Conservation (phyloP, 2,113 vertebrate genomes). For the Oreochromis niloticus region DNA sequence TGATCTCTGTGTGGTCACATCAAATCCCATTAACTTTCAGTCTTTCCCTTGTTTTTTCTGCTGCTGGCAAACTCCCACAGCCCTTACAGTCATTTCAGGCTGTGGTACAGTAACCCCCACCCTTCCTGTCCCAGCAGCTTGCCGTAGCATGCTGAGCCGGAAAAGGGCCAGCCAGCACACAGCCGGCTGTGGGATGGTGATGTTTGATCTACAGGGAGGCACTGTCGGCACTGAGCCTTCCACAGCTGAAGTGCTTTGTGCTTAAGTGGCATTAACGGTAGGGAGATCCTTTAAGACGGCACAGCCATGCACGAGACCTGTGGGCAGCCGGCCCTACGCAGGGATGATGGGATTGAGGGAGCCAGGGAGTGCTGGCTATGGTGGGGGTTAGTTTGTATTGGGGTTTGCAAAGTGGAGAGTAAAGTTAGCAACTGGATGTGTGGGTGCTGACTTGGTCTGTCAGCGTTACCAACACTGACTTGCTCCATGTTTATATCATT, state of each 20-base stretch:
- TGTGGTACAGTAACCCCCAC: neutral
- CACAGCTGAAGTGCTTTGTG: slow-evolving; percentile 36
- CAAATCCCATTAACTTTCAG: neutral
- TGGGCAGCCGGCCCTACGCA: slow-evolving; percentile 23
- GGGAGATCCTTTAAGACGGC: slow-evolving; percentile 60
- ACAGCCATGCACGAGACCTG: slow-evolving; percentile 45
- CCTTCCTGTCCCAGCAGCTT: neutral
- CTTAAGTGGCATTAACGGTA: slow-evolving; percentile 58
- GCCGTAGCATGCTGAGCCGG: neutral
- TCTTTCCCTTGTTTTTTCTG: neutral
- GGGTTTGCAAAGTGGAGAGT: neutral
- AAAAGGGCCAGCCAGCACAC: neutral
- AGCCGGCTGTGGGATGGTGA: neutral
- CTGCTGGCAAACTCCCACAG: neutral
- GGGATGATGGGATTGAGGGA: slow-evolving; percentile 35
- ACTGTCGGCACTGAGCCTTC: slow-evolving; percentile 11
- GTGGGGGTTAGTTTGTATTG: neutral
- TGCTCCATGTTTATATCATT: neutral
- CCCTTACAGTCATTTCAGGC: neutral
- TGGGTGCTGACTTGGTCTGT: neutral
- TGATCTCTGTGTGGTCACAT: neutral
- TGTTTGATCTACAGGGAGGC: slow-evolving; percentile 22
- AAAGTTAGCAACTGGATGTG: neutral
- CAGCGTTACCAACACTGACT: neutral
- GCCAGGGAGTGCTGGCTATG: neutral